phyloP scores from a whole-genome alignment of 2,113 vertebrate species.

The Micronycteris hirsuta region DNA sequence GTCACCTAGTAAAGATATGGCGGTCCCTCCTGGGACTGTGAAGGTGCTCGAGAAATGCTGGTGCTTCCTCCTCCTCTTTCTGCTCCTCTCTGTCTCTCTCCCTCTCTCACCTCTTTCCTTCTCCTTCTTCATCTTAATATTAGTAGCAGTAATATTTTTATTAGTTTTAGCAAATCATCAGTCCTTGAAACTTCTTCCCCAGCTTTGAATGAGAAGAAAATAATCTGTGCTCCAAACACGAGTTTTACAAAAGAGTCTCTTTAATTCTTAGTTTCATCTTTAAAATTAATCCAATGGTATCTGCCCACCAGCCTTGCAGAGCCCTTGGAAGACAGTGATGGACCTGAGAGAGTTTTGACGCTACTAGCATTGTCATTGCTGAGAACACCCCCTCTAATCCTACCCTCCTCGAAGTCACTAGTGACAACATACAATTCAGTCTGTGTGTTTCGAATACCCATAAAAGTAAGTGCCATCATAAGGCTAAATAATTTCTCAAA shows the following conservation, averaged over 20 bases:
- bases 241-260: not conserved
- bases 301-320: not conserved
- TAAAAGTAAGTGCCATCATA: not conserved
- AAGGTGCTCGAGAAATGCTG: not conserved
- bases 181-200: not conserved
- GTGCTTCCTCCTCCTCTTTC: too few relatives aligned
- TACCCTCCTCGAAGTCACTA: not conserved
- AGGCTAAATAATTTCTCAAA: not conserved
- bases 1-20: not conserved
- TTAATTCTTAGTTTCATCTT: not conserved
- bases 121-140: not conserved
- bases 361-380: not conserved
- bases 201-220: not conserved
- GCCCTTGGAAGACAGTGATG: not conserved
- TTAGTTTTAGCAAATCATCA: not conserved
- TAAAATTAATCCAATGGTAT: not conserved
- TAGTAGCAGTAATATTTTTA: not conserved
- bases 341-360: not conserved
- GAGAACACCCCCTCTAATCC: not conserved
- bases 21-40: rapidly evolving
- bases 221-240: not conserved
- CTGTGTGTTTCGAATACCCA: not conserved
- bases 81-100: too few relatives aligned
- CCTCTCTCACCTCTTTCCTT: too few relatives aligned
- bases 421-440: not conserved